These are phyloP conservation scores for Pteruthius melanotis DNA, from an alignment of 2,113 vertebrate species.

Conservation along the genomic window DNA sequence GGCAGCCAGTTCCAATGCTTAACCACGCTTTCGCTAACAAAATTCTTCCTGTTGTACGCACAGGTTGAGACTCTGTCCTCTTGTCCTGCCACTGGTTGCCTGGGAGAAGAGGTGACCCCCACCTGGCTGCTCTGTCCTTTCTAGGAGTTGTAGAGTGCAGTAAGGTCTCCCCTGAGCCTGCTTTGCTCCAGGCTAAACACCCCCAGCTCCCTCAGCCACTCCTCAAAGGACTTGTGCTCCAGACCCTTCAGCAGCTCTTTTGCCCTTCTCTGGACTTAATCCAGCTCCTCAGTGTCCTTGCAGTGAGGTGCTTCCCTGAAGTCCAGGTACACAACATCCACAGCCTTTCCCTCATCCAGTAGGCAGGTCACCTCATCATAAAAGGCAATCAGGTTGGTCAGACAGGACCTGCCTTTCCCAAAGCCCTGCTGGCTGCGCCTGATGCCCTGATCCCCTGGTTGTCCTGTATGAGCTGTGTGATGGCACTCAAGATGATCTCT, in stretches of 20 bases:
- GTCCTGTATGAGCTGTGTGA: not conserved
- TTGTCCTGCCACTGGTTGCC: not conserved
- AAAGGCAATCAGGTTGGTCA: not conserved
- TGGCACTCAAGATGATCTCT: not conserved
- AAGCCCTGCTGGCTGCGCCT: not conserved
- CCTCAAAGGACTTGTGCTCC: not conserved
- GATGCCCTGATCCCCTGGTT: not conserved
- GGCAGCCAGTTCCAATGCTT: not conserved
- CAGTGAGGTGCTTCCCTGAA: not conserved
- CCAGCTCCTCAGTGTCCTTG: not conserved
- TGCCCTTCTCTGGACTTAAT: rapidly evolving
- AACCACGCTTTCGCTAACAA: not conserved
- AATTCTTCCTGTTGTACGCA: not conserved
- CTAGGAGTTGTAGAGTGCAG: not conserved
- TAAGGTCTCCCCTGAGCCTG: not conserved
- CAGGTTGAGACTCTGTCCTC: not conserved
- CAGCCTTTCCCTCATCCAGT: not conserved
- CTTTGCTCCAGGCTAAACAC: not conserved
- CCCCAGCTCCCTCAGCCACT: not conserved
- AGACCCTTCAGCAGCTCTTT: not conserved
- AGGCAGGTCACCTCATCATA: not conserved
- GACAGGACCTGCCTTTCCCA: not conserved
- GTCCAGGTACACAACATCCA: not conserved
- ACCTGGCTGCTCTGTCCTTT: not conserved
- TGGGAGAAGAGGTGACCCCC: not conserved